Conservation (phyloP, 2,888 invertebrate species). For the Drosophila conformis region DNA sequence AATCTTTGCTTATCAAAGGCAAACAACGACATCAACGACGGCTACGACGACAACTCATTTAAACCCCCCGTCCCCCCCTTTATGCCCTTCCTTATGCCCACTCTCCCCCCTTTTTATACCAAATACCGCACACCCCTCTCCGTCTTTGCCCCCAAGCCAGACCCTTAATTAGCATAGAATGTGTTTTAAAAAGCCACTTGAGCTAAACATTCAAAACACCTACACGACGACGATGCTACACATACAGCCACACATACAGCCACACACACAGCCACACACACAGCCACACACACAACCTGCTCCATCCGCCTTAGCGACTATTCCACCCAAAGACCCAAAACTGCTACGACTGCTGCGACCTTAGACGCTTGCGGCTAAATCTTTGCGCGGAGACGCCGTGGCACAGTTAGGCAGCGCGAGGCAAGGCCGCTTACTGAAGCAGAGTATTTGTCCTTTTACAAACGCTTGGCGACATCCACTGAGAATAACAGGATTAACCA, state of each 20-base stretch:
- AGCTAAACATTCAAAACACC: conserved; percentile 81
- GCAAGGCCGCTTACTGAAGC: conserved; percentile 12
- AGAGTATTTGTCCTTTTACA: conserved; percentile 4
- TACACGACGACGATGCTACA: conserved; percentile 40
- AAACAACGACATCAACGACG: conserved; percentile 63
- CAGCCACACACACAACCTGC: not conserved
- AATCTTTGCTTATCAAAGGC: conserved; percentile 74
- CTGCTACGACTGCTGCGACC: conserved; percentile 53
- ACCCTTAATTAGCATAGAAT: conserved; percentile 79
- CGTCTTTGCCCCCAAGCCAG: conserved; percentile 36
- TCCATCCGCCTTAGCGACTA: not conserved
- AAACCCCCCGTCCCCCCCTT: not conserved
- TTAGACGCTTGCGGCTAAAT: conserved; percentile 71
- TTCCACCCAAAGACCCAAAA: not conserved
- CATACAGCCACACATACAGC: not conserved
- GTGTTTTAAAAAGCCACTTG: conserved; percentile 80
- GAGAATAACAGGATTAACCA: not conserved
- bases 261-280: not conserved
- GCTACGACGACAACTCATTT: conserved; percentile 74
- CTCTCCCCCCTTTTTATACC: conserved; percentile 2
- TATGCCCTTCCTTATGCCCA: too few relatives aligned
- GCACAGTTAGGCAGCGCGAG: conserved; percentile 42
- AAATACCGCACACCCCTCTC: not conserved
- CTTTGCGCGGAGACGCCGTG: conserved; percentile 43
- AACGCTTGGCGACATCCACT: conserved; percentile 9